A percentile compares a stretch with the other conserved stretches of the same genome.
phyloP scores from a whole-genome alignment of 2,113 vertebrate species.

The Eupsittula cactorum region DNA sequence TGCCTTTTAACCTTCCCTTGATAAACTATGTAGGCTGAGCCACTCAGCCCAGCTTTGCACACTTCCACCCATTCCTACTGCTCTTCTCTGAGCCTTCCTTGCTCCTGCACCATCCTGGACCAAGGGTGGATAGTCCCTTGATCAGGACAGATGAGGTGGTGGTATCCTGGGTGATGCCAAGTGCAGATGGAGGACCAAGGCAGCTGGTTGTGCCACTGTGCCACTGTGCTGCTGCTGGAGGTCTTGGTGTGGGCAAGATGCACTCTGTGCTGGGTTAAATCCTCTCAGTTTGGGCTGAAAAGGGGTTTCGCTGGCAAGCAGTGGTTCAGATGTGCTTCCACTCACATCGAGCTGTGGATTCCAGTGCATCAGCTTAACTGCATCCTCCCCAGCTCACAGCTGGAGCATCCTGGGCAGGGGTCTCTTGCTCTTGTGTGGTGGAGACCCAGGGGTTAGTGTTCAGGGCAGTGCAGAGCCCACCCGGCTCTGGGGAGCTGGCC shows the following conservation, averaged over 20 bases:
- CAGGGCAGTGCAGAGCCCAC: neutral
- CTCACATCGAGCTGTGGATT: neutral
- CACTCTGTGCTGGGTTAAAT: neutral
- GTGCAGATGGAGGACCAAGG: neutral
- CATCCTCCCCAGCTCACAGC: neutral
- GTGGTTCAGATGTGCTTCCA: neutral
- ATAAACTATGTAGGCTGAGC: neutral
- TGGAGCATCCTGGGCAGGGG: neutral
- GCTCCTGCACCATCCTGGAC: neutral
- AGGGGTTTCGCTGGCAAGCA: constrained; percentile 10
- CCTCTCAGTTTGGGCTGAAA: neutral
- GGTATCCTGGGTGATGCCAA: neutral
- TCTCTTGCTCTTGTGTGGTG: neutral
- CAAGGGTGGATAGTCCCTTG: neutral
- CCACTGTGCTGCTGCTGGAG: neutral
- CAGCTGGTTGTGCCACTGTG: neutral
- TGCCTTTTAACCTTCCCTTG: constrained; percentile 21
- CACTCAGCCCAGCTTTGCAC: neutral
- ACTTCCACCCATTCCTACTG: neutral
- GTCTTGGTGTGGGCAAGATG: neutral
- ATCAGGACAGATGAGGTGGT: neutral
- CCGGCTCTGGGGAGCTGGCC: neutral
- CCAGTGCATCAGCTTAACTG: neutral
- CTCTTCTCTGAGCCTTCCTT: neutral
- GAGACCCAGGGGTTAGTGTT: neutral